A percentile compares a stretch with the other conserved stretches of the same genome.
Conservation (phyloP, 2,113 vertebrate genomes). For the Morone chrysops region DNA sequence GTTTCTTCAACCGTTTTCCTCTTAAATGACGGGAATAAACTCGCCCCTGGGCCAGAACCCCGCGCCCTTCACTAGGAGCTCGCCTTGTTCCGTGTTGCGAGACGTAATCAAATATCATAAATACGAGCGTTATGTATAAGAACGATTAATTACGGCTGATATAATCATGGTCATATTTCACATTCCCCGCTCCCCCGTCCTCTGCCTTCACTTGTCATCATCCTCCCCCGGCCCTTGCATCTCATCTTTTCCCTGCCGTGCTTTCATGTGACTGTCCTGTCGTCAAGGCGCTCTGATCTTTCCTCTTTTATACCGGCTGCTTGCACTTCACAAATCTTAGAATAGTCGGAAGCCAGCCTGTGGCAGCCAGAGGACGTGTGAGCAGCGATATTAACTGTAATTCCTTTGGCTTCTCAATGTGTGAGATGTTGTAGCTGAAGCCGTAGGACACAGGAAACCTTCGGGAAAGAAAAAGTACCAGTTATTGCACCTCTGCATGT, state of each 20-base stretch:
- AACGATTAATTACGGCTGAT: not conserved
- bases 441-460: not conserved
- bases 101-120: not conserved
- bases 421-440: not conserved
- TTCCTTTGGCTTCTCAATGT: not conserved
- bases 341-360: not conserved
- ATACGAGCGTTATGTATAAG: not conserved
- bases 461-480: not conserved
- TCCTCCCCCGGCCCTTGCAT: constrained; percentile 21
- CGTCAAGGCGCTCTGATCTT: not conserved
- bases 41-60: not conserved
- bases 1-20: not conserved
- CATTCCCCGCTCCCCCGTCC: constrained; percentile 18
- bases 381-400: not conserved
- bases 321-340: not conserved
- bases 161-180: not conserved
- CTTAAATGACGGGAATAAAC: not conserved
- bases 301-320: not conserved
- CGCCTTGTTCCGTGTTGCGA: not conserved
- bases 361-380: not conserved
- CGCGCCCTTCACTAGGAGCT: not conserved
- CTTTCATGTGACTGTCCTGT: not conserved
- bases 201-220: constrained; percentile 13
- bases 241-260: constrained; percentile 4
- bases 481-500: not conserved